phyloP scores from a whole-genome alignment of 2,888 invertebrate species.

The Aquatica leii region DNA sequence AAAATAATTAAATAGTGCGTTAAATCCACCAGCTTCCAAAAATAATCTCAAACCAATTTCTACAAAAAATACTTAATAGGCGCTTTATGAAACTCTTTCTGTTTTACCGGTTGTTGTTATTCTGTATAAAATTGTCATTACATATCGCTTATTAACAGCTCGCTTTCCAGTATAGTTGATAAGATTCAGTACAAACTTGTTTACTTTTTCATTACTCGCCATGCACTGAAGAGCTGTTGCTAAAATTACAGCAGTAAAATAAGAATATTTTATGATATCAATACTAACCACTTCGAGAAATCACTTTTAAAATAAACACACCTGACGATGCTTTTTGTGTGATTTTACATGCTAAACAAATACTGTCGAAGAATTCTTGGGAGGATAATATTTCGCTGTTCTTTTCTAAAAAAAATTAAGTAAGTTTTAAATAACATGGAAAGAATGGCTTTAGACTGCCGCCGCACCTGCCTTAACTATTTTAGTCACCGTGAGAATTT shows the following conservation, averaged over 20 bases:
- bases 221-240: slow-evolving; percentile 38
- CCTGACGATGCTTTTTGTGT: slow-evolving; percentile 38
- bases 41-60: slow-evolving; percentile 35
- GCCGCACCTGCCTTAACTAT: neutral
- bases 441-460: neutral
- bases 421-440: neutral
- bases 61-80: slow-evolving; percentile 34
- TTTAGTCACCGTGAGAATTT: too few relatives aligned
- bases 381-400: slow-evolving; percentile 38
- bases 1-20: slow-evolving; percentile 41
- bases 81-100: slow-evolving; percentile 2
- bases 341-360: slow-evolving; percentile 26
- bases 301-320: slow-evolving; percentile 40
- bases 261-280: slow-evolving; percentile 7
- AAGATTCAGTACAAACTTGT: slow-evolving; percentile 37
- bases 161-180: slow-evolving; percentile 36
- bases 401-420: slow-evolving; percentile 34
- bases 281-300: slow-evolving; percentile 42
- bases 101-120: slow-evolving; percentile 40
- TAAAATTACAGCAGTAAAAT: slow-evolving; percentile 26
- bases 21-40: slow-evolving; percentile 34
- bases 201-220: slow-evolving; percentile 38
- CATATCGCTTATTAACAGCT: slow-evolving; percentile 36
- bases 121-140: slow-evolving; percentile 42
- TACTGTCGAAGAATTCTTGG: slow-evolving; percentile 37